These are phyloP conservation scores for Danio kyathit DNA, from an alignment of 2,797 vertebrate genomes.

Conservation along the genomic window DNA sequence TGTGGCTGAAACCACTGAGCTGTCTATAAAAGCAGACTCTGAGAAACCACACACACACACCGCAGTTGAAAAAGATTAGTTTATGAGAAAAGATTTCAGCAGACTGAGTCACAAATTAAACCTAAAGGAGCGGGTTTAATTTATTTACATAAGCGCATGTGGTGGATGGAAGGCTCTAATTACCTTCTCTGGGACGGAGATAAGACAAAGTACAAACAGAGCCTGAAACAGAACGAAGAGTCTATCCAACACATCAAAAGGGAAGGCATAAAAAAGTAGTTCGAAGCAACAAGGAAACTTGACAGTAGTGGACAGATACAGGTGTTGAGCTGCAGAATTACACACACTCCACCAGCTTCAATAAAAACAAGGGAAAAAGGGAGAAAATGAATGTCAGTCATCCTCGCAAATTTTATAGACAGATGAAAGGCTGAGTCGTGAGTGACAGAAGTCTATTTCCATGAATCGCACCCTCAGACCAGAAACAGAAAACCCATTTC, in stretches of 20 bases:
- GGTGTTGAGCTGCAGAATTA: not conserved
- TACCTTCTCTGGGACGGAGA: conserved; percentile 43
- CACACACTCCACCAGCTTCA: not conserved
- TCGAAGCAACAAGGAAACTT: not conserved
- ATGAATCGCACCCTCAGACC: conserved; percentile 5
- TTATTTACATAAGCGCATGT: conserved; percentile 39
- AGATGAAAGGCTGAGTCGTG: not conserved
- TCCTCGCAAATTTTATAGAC: not conserved
- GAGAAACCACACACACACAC: not conserved
- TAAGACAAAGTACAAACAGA: conserved; percentile 42
- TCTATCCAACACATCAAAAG: not conserved
- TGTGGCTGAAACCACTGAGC: conserved; percentile 16
- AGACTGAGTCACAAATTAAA: conserved; percentile 33
- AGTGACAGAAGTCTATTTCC: conserved; percentile 25
- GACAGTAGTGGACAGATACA: conserved; percentile 3
- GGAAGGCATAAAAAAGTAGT: not conserved
- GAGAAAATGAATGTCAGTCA: conserved; percentile 4
- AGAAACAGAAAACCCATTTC: not conserved
- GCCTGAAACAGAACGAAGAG: not conserved
- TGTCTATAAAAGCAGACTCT: conserved; percentile 1
- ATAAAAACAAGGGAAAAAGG: not conserved
- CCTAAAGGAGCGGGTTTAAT: conserved; percentile 30
- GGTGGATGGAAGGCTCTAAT: conserved; percentile 28
- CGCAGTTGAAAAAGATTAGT: conserved; percentile 23
- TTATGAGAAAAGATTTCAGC: conserved; percentile 26